phyloP scores from a whole-genome alignment of 2,113 vertebrate genomes.

The Globicephala melas region DNA sequence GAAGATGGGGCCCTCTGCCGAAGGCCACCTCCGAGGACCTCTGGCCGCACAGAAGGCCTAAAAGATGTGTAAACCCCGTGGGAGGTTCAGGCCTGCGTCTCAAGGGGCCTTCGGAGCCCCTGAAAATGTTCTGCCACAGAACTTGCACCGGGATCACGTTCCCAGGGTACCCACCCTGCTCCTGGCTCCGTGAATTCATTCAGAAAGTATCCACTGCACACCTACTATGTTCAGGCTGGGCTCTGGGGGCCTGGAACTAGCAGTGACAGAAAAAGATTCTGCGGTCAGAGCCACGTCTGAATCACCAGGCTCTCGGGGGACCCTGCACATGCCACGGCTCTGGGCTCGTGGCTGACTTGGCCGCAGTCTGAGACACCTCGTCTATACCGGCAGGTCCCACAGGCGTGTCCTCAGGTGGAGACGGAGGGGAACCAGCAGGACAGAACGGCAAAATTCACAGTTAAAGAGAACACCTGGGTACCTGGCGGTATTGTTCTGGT shows the following conservation, averaged over 20 bases:
- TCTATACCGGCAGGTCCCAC: not conserved
- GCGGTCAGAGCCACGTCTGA: fast-evolving
- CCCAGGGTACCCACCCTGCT: fast-evolving
- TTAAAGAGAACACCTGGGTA: fast-evolving
- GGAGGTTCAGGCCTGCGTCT: not conserved
- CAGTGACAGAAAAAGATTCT: not conserved
- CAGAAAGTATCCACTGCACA: fast-evolving
- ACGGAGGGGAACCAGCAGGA: not conserved
- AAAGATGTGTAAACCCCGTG: fast-evolving
- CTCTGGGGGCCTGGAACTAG: fast-evolving
- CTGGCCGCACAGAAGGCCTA: fast-evolving
- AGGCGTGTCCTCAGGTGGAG: fast-evolving
- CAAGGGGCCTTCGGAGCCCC: not conserved
- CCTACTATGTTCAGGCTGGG: fast-evolving
- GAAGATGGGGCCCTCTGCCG: not conserved
- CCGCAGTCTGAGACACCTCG: fast-evolving
- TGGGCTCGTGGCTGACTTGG: not conserved
- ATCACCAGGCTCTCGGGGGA: not conserved
- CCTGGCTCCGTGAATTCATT: fast-evolving
- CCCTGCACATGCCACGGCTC: fast-evolving
- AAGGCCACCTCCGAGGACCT: fast-evolving
- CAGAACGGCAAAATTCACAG: fast-evolving
- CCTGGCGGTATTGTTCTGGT: fast-evolving
- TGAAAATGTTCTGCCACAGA: not conserved
- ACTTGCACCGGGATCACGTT: not conserved